Conservation (phyloP, 2,888 invertebrate species). For the Dryocosmus kuriphilus region DNA sequence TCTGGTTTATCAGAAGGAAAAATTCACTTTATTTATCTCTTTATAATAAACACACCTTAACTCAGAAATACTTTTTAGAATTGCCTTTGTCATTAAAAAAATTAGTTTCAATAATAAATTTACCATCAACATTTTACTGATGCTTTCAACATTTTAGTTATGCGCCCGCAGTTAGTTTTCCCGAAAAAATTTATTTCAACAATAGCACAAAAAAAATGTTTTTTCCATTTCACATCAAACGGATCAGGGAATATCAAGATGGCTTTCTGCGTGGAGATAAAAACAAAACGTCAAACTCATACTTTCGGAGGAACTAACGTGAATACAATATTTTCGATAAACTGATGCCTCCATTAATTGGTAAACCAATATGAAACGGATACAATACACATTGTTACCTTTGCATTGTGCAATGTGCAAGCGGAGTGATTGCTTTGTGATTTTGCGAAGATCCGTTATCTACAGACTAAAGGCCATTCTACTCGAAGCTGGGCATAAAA, state of each 20-base stretch:
- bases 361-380: constrained; percentile 52
- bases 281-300: constrained; percentile 17
- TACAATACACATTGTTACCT: constrained; percentile 53
- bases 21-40: constrained; percentile 17
- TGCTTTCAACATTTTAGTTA: neutral
- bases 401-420: constrained; percentile 49
- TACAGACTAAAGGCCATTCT: constrained; percentile 48
- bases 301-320: constrained; percentile 12
- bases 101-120: neutral
- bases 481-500: constrained; percentile 39
- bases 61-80: constrained; percentile 2
- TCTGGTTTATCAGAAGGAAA: neutral
- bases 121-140: neutral
- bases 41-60: neutral
- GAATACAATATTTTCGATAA: constrained; percentile 32
- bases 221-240: neutral
- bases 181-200: neutral
- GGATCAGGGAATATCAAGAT: neutral
- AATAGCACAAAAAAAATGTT: neutral
- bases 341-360: constrained; percentile 50
- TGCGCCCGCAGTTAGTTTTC: no score
- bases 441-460: constrained; percentile 60
- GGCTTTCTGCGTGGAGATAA: neutral
- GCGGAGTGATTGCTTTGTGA: constrained; percentile 60
- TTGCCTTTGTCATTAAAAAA: neutral